A percentile compares a stretch with the other conserved stretches of the same genome.
Conservation (phyloP, 2,797 vertebrate species). For the Sorex maritimensis region DNA sequence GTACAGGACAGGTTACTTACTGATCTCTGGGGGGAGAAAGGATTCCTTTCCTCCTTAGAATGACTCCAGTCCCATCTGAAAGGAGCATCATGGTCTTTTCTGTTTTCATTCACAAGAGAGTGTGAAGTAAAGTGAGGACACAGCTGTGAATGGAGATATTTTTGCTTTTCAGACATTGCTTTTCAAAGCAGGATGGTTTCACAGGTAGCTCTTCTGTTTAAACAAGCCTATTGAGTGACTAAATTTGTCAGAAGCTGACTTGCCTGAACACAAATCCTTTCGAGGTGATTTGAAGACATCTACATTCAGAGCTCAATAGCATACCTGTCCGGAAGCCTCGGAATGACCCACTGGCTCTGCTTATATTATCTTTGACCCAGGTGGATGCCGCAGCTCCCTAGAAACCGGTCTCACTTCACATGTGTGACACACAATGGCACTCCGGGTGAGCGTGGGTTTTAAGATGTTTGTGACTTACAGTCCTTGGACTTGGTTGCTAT, state of each 20-base stretch:
- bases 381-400: not conserved
- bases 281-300: constrained; percentile 4
- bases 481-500: constrained; percentile 71
- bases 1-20: not conserved
- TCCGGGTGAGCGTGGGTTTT: constrained; percentile 65
- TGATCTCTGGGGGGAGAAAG: not conserved
- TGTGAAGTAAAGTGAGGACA: constrained; percentile 33
- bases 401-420: not conserved
- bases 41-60: not conserved
- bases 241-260: not conserved
- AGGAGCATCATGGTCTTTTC: not conserved
- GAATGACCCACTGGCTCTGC: not conserved
- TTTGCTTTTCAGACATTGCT: not conserved
- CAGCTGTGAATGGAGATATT: constrained; percentile 59
- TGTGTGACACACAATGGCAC: not conserved
- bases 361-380: not conserved
- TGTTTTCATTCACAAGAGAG: constrained; percentile 31
- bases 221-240: not conserved
- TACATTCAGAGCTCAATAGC: constrained; percentile 30
- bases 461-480: rapidly evolving
- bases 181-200: constrained; percentile 28
- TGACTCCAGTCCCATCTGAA: rapidly evolving
- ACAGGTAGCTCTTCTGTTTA: constrained; percentile 57
- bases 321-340: not conserved
- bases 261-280: not conserved